Conservation (phyloP, 2,888 invertebrate species). For the Catocala nupta region DNA sequence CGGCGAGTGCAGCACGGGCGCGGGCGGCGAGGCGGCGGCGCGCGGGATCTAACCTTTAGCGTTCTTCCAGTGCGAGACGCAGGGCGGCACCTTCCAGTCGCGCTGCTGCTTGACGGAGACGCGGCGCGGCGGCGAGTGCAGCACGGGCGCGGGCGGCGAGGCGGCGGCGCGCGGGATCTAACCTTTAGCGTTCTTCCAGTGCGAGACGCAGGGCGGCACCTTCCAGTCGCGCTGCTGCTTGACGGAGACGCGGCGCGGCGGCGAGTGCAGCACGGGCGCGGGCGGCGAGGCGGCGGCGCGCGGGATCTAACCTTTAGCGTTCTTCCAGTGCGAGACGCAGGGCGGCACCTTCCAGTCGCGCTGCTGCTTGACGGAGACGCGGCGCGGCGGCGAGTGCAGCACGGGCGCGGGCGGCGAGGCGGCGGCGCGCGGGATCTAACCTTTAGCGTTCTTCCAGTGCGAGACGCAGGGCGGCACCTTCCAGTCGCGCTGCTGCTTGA, state of each 20-base stretch:
- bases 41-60: constrained; percentile 95
- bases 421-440: too few relatives aligned
- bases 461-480: constrained; percentile 99
- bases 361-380: constrained; percentile 99
- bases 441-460: constrained; percentile 99
- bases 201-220: constrained; percentile 98
- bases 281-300: too few relatives aligned
- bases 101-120: constrained; percentile 99
- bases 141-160: constrained; percentile 99
- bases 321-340: constrained; percentile 99
- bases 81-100: constrained; percentile 99
- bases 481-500: constrained; percentile 99
- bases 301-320: constrained; percentile 96
- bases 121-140: constrained; percentile 99
- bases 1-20: constrained; percentile 99
- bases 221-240: constrained; percentile 99
- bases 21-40: constrained; percentile 99
- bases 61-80: constrained; percentile 99
- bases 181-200: constrained; percentile 99
- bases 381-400: constrained; percentile 98
- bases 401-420: constrained; percentile 99
- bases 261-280: constrained; percentile 99
- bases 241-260: constrained; percentile 98
- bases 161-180: too few relatives aligned
- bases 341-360: constrained; percentile 99